Percentiles rank a stretch among this genome's conserved stretches.
phyloP scores from a whole-genome alignment of 1,140 invertebrate species.

The Heliconius melpomene region DNA sequence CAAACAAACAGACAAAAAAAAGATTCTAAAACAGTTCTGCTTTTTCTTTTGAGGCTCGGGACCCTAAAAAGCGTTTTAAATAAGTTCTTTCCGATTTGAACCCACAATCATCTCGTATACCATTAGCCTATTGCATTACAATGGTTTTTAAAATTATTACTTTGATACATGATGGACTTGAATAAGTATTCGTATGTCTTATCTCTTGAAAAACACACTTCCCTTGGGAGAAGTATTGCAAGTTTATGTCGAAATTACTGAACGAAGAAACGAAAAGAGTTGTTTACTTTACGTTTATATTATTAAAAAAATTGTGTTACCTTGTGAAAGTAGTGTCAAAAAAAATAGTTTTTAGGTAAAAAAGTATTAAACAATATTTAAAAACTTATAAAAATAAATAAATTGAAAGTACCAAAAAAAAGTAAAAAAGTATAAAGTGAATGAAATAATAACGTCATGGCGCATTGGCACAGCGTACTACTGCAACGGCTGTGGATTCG shows the following conservation, averaged over 20 bases:
- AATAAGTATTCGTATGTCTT: background rate
- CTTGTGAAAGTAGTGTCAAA: background rate
- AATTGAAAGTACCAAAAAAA: no score
- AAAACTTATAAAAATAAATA: no score
- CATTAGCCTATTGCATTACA: background rate
- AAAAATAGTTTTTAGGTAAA: background rate
- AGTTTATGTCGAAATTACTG: background rate
- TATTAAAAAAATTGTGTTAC: background rate
- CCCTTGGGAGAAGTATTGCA: background rate
- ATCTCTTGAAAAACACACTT: conserved; percentile 3
- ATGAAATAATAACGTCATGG: no score
- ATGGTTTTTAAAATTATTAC: background rate
- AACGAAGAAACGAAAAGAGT: background rate
- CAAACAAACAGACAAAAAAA: no score
- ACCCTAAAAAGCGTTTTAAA: no score
- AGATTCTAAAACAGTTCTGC: no score
- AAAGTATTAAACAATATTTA: background rate
- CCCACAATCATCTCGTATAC: background rate
- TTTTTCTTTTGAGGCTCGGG: no score
- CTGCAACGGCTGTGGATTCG: no score
- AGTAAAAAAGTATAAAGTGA: no score
- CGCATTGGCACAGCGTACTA: no score
- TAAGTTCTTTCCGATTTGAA: no score
- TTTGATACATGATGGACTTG: background rate
- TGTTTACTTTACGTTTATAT: background rate